A percentile compares a stretch with the other conserved stretches of the same genome.
These are phyloP conservation scores for Enchytraeus crypticus DNA, from an alignment of 2,888 invertebrate genomes.

Conservation along the genomic window DNA sequence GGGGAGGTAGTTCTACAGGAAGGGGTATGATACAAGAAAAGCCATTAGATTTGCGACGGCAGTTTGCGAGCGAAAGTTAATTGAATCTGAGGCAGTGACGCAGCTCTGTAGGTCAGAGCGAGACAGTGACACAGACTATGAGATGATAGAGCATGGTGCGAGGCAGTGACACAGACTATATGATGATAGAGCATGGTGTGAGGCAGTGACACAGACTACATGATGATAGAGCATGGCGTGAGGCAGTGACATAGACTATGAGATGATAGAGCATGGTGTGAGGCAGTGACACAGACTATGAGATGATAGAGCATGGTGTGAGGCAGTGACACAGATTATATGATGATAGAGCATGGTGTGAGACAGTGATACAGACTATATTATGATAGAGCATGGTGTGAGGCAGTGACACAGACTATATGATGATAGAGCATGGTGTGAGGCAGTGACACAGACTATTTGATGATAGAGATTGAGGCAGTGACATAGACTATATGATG, in stretches of 20 bases:
- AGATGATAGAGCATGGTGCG: neutral
- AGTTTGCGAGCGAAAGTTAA: too few relatives aligned
- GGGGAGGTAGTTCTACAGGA: too few relatives aligned
- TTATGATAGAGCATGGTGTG: neutral
- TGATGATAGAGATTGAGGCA: neutral
- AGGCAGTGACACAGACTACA: neutral
- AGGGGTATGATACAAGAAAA: too few relatives aligned
- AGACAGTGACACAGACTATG: too few relatives aligned
- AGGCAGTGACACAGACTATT: neutral
- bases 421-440: neutral
- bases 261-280: too few relatives aligned
- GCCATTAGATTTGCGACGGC: too few relatives aligned
- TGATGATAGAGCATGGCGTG: neutral
- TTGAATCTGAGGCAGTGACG: too few relatives aligned
- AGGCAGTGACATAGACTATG: neutral
- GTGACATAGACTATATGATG: neutral
- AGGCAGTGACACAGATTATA: too few relatives aligned
- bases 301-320: too few relatives aligned
- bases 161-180: neutral
- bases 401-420: neutral
- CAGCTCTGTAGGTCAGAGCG: too few relatives aligned
- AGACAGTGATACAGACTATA: too few relatives aligned
- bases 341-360: too few relatives aligned
- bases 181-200: neutral
- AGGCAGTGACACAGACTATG: neutral